phyloP scores from a whole-genome alignment of 2,888 invertebrate genomes.

The Eupithecia tripunctaria region DNA sequence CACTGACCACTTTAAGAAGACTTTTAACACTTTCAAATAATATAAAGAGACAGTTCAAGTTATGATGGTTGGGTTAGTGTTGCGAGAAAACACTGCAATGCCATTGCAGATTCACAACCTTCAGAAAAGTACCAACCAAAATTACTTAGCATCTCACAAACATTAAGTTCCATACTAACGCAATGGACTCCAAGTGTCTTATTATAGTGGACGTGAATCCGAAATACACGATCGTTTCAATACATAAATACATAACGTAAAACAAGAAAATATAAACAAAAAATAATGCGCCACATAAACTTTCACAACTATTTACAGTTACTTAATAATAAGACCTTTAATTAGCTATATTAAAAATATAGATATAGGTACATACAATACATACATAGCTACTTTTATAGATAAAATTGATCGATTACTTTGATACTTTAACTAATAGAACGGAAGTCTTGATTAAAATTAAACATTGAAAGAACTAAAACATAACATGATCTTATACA shows the following conservation, averaged over 20 bases:
- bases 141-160: slow-evolving; percentile 38
- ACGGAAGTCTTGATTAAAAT: slow-evolving; percentile 69
- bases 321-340: slow-evolving; percentile 77
- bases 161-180: slow-evolving; percentile 42
- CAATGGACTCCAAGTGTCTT: slow-evolving; percentile 44
- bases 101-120: slow-evolving; percentile 47
- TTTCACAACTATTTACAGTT: slow-evolving; percentile 81
- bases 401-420: slow-evolving; percentile 73
- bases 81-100: slow-evolving; percentile 43
- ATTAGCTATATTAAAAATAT: slow-evolving; percentile 80
- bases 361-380: slow-evolving; percentile 81
- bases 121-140: slow-evolving; percentile 40
- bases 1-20: slow-evolving; percentile 59
- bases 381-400: slow-evolving; percentile 78
- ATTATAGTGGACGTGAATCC: slow-evolving; percentile 59
- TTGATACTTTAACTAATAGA: slow-evolving; percentile 65
- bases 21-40: slow-evolving; percentile 38
- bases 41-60: slow-evolving; percentile 38
- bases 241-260: slow-evolving; percentile 81
- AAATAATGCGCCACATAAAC: slow-evolving; percentile 81
- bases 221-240: slow-evolving; percentile 66
- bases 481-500: slow-evolving; percentile 57
- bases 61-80: slow-evolving; percentile 39
- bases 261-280: slow-evolving; percentile 69
- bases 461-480: slow-evolving; percentile 51